Evolutionary conservation across 2,888 invertebrate genomes (phyloP), one percentile per base, ranked within the genome.

Genomic region (Apotomis turbidana): DNA sequence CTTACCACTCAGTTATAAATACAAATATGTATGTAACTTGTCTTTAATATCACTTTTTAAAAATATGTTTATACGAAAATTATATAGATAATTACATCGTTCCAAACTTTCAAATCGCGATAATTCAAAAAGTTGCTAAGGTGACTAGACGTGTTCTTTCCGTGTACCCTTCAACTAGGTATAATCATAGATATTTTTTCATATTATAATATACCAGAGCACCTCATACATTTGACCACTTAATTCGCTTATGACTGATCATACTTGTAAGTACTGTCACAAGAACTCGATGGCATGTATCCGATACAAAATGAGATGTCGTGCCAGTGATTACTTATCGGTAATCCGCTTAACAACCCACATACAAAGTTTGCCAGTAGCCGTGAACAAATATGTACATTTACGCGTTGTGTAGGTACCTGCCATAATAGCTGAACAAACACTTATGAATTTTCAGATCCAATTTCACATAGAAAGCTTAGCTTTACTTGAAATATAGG

Each of bases 271-370:
- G 27, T 27, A 27, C 27, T 27, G 36, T 27, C 12, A 55, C 4
- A 58, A 36, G 27, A 61, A 44, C 52, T 27, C 36, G 51, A 36
- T 12, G 38, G 13, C 13, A 59, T 12, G 3, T 3, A 36, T 13
- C 27, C 41, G n/a, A 51, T 68, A 44, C 51, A 15, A 38, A 55
- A 60, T 49, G 61, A 71, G 55, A 71, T 71, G 67, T 57, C 61
- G 36, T 59, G 27, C 15, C 44, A 12, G 46, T 51, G 41, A 52
- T 55, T 12, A 52, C 55, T 54, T 58, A 62, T 61, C 13, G 67
- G n/a, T 68, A 67, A 71, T 67, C 71, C 71, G 71, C 71, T 71
- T 71, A 67, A 49, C 71, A 71, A 68, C 71, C 67, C 67, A 68
- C 67, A 71, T 71, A 44, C 57, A n/a, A 8, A 52, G 67, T 67